Conservation (phyloP, 2,888 invertebrate species). For the Bembecia ichneumoniformis region DNA sequence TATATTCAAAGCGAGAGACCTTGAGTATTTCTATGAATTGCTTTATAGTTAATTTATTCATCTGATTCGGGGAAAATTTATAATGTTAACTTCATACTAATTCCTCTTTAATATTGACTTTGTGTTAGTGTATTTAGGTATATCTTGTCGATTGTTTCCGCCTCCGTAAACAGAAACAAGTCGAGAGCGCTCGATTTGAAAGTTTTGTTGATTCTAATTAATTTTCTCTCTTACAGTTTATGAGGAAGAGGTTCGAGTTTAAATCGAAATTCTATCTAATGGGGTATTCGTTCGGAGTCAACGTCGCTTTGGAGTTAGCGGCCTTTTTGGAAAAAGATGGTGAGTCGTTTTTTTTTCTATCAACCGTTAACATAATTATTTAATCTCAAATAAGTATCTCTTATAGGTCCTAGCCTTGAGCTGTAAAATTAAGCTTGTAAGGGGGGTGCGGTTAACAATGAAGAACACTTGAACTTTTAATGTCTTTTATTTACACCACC, state of each 20-base stretch:
- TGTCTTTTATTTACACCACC: no score
- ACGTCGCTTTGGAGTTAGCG: slow-evolving; percentile 40
- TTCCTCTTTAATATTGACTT: slow-evolving; percentile 5
- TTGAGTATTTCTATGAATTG: no score
- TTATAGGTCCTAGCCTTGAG: no score
- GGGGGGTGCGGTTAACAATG: no score
- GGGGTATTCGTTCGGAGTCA: slow-evolving; percentile 20
- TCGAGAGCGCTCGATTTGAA: not conserved
- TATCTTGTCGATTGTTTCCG: slow-evolving; percentile 4
- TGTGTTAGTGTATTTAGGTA: slow-evolving; percentile 1
- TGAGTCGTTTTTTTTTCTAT: slow-evolving; percentile 16
- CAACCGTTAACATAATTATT: no score
- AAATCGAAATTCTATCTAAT: slow-evolving; percentile 20
- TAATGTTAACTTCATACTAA: slow-evolving; percentile 7
- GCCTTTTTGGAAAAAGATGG: slow-evolving; percentile 39
- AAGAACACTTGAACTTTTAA: no score
- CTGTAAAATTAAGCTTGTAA: no score
- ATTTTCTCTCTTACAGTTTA: slow-evolving; percentile 11
- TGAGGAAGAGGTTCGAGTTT: slow-evolving; percentile 13
- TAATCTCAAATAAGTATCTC: no score
- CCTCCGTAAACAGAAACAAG: not conserved
- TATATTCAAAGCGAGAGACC: no score
- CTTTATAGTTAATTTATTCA: no score
- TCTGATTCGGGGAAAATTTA: no score
- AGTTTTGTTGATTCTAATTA: not conserved